phyloP scores from a whole-genome alignment of 2,888 invertebrate genomes.

The Stramonita haemastoma region DNA sequence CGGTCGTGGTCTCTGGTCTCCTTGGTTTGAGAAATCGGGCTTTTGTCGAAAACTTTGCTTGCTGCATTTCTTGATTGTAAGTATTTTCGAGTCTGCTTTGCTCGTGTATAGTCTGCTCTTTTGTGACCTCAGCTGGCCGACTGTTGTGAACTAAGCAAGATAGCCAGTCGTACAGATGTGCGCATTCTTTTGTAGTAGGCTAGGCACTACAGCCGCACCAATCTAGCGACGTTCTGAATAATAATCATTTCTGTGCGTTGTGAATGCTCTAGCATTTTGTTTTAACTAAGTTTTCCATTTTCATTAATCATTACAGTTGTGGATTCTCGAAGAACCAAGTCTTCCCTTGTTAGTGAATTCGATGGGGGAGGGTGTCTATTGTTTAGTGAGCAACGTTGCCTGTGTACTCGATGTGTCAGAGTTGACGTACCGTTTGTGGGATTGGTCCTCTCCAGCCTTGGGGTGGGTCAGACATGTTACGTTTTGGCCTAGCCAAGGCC shows the following conservation, averaged over 20 bases:
- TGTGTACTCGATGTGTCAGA: slow-evolving; percentile 12
- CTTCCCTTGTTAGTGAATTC: too few relatives aligned
- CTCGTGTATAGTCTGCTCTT: neutral
- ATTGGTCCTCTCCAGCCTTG: slow-evolving; percentile 16
- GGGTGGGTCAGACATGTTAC: too few relatives aligned
- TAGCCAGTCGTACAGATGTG: neutral
- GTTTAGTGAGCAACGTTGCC: too few relatives aligned
- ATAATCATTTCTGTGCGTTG: too few relatives aligned
- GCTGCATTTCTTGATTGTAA: slow-evolving; percentile 22
- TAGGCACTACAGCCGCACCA: neutral
- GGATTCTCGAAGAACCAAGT: too few relatives aligned
- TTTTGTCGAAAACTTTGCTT: slow-evolving; percentile 16
- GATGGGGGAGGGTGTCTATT: too few relatives aligned
- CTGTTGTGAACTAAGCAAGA: neutral
- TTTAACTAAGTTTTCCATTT: too few relatives aligned
- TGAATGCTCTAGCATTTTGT: too few relatives aligned
- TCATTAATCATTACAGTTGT: too few relatives aligned
- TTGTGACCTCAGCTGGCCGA: neutral
- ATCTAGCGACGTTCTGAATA: too few relatives aligned
- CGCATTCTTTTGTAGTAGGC: neutral
- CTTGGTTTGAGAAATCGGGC: slow-evolving; percentile 22
- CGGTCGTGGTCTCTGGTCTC: slow-evolving; percentile 38
- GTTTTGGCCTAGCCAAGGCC: too few relatives aligned
- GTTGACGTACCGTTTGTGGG: slow-evolving; percentile 30
- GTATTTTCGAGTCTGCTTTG: neutral